Evolutionary conservation across 2,113 vertebrate genomes (phyloP).

Genomic region (Pelodiscus sinensis): DNA sequence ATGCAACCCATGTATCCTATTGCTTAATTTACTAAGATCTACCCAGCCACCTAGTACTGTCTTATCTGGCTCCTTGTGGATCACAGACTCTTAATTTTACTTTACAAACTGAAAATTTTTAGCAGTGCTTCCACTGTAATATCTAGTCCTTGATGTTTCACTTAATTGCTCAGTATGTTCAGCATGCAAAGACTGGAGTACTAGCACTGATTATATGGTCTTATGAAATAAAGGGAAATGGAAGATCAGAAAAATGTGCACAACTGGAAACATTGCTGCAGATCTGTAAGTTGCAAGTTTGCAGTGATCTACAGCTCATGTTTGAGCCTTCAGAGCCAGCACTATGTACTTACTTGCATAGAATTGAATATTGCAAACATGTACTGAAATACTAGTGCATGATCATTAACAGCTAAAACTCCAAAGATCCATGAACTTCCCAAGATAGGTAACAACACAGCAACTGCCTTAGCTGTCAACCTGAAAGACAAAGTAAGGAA

Average conservation of each 20-base stretch:
- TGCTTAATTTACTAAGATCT: background rate
- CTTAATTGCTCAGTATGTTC: background rate
- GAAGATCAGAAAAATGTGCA: background rate
- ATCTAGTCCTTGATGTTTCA: background rate
- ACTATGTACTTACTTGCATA: conserved; percentile 84
- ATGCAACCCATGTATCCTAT: background rate
- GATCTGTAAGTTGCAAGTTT: background rate
- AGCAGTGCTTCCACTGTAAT: background rate
- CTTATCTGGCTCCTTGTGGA: background rate
- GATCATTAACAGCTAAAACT: conserved; percentile 89
- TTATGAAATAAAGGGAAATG: background rate
- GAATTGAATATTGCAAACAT: conserved; percentile 96
- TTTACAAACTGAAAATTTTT: background rate
- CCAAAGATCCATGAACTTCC: conserved; percentile 98
- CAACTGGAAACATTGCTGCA: background rate
- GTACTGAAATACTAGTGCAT: conserved; percentile 91
- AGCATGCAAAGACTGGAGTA: background rate
- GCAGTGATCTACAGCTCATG: background rate
- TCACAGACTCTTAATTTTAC: background rate
- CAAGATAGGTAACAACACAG: conserved; percentile 93
- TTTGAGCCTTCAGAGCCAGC: background rate
- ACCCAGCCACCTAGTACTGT: background rate
- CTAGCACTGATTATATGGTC: background rate
- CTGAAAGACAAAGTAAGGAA: conserved; percentile 65
- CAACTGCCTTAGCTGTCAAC: conserved; percentile 93